Evolutionary conservation across 2,888 invertebrate species (phyloP).

Genomic region (Temnothorax unifasciatus): DNA sequence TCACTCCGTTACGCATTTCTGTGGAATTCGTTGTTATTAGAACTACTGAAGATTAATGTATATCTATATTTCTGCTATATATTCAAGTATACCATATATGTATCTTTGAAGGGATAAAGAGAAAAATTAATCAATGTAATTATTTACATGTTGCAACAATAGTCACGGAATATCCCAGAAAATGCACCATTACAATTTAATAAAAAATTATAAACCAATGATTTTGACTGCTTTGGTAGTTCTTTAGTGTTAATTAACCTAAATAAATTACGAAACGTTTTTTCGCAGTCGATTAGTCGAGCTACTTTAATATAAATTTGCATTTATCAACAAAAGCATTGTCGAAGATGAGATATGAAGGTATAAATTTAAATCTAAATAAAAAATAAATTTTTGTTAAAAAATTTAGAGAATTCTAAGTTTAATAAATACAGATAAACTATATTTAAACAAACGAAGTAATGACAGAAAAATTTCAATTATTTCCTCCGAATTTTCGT

Average conservation of each 20-base stretch:
- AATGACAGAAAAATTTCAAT: background rate
- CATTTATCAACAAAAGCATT: background rate
- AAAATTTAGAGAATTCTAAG: background rate
- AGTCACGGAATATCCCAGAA: background rate
- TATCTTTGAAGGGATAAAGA: background rate
- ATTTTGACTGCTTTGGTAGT: background rate
- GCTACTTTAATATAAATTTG: background rate
- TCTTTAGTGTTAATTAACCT: slow-evolving; percentile 11
- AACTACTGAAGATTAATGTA: background rate
- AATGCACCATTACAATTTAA: background rate
- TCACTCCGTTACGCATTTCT: slow-evolving; percentile 15
- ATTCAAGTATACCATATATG: background rate
- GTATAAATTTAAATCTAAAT: background rate
- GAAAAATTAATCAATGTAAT: background rate
- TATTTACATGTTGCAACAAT: background rate
- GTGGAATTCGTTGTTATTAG: background rate
- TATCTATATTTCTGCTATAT: background rate
- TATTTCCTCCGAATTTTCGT: slow-evolving; percentile 9
- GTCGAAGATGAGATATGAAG: background rate
- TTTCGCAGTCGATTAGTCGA: background rate
- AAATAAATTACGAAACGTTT: background rate
- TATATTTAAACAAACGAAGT: background rate
- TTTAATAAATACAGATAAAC: background rate
- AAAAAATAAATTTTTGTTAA: background rate
- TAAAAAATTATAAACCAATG: background rate